Conservation (phyloP, 2,113 vertebrate genomes). For the Cyphomyrus plagiostoma region DNA sequence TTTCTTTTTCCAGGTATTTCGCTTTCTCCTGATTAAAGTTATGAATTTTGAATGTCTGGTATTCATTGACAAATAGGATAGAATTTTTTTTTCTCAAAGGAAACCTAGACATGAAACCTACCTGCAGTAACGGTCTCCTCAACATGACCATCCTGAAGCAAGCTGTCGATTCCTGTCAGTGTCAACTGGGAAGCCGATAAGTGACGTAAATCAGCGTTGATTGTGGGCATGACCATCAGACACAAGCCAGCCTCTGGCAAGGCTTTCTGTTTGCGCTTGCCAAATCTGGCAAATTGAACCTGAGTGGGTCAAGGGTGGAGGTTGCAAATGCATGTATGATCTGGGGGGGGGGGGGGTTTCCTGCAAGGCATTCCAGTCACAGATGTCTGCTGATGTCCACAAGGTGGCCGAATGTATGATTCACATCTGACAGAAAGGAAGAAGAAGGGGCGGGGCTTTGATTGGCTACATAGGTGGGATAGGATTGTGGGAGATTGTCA, state of each 20-base stretch:
- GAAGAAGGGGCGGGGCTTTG: not conserved
- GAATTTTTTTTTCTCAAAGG: not conserved
- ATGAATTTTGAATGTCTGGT: not conserved
- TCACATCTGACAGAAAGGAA: not conserved
- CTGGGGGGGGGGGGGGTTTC: not conserved
- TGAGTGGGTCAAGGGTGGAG: not conserved
- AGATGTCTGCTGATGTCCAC: not conserved
- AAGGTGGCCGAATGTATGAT: not conserved
- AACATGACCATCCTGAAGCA: not conserved
- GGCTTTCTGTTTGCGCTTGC: not conserved
- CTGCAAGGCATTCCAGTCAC: not conserved
- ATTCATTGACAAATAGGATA: not conserved
- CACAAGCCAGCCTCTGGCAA: not conserved
- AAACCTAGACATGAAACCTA: not conserved
- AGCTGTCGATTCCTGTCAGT: not conserved
- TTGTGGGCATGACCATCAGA: not conserved
- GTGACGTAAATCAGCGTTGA: not conserved
- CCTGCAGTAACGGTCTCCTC: not conserved
- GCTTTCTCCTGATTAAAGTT: not conserved
- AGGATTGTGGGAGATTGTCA: not conserved
- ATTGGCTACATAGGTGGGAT: not conserved
- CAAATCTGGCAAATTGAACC: not conserved
- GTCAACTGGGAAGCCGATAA: not conserved
- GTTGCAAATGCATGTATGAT: not conserved
- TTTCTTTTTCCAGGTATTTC: not conserved